phyloP scores from a whole-genome alignment of 2,113 vertebrate genomes.

The Bambusicola thoracicus region DNA sequence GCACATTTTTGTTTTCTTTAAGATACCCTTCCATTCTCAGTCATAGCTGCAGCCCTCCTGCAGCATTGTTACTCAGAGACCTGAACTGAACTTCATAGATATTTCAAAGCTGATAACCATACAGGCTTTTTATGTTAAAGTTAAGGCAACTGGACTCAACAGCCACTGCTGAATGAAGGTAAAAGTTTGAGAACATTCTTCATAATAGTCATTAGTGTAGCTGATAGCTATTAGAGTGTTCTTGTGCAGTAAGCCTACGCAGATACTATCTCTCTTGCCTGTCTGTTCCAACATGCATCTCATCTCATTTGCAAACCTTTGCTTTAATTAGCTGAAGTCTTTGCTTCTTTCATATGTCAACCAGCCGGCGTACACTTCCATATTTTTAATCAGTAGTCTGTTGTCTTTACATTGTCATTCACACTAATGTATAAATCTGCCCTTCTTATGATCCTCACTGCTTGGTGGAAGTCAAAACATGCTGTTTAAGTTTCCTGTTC shows the following conservation, averaged over 20 bases:
- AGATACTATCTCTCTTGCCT: slow-evolving; percentile 43
- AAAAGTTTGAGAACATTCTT: slow-evolving; percentile 57
- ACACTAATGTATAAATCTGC: slow-evolving; percentile 62
- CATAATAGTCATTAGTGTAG: slow-evolving; percentile 37
- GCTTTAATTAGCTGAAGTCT: slow-evolving; percentile 57
- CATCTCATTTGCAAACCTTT: slow-evolving; percentile 54
- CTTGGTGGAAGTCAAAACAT: slow-evolving; percentile 65
- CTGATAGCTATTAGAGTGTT: slow-evolving; percentile 60
- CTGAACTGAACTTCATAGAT: neutral
- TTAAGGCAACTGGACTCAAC: slow-evolving; percentile 39
- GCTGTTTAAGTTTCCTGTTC: slow-evolving; percentile 72
- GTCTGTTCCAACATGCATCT: slow-evolving; percentile 62
- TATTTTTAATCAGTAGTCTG: slow-evolving; percentile 68
- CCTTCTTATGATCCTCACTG: slow-evolving; percentile 68
- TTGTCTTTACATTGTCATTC: slow-evolving; percentile 72
- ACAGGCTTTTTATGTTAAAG: slow-evolving; percentile 33
- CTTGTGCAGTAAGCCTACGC: slow-evolving; percentile 56
- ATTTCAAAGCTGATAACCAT: neutral
- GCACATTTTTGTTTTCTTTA: slow-evolving; percentile 44
- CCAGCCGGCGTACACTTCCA: slow-evolving; percentile 50
- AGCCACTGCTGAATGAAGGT: slow-evolving; percentile 40
- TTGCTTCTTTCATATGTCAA: slow-evolving; percentile 67
- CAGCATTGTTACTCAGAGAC: neutral
- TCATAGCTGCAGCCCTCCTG: slow-evolving; percentile 10
- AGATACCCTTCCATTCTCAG: neutral